Evolutionary conservation across 1,140 invertebrate genomes (phyloP).

Genomic region (Bradynema listronoti): DNA sequence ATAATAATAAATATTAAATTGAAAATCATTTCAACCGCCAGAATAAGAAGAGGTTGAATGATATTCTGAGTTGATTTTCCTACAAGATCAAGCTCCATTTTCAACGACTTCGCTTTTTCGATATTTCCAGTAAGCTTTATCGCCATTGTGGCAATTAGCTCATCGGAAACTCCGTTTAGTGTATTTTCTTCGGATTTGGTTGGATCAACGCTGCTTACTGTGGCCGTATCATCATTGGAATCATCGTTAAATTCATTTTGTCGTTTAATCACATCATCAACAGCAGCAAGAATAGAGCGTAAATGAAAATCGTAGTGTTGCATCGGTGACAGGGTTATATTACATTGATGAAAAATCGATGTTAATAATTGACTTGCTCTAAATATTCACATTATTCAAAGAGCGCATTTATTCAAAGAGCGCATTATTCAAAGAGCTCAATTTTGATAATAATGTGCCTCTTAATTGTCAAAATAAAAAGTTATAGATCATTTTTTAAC

Average conservation of each 20-base stretch:
- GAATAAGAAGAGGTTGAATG: constrained; percentile 10
- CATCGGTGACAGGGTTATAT: constrained; percentile 30
- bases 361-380: constrained; percentile 13
- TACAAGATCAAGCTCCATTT: background rate
- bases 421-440: too few relatives aligned
- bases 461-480: background rate
- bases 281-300: constrained; percentile 20
- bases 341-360: constrained; percentile 31
- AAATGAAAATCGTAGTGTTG: constrained; percentile 41
- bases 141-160: too few relatives aligned
- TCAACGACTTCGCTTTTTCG: background rate
- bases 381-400: too few relatives aligned
- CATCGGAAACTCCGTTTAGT: too few relatives aligned
- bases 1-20: too few relatives aligned
- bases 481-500: background rate
- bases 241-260: constrained; percentile 6
- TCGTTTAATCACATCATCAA: constrained; percentile 15
- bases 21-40: constrained; percentile 4
- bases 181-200: too few relatives aligned
- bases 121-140: background rate
- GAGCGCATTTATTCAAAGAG: too few relatives aligned
- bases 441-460: too few relatives aligned
- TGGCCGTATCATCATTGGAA: too few relatives aligned
- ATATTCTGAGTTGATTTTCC: constrained; percentile 11
- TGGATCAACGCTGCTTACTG: too few relatives aligned